phyloP scores from a whole-genome alignment of 2,113 vertebrate genomes.

The Poeciliopsis occidentalis region DNA sequence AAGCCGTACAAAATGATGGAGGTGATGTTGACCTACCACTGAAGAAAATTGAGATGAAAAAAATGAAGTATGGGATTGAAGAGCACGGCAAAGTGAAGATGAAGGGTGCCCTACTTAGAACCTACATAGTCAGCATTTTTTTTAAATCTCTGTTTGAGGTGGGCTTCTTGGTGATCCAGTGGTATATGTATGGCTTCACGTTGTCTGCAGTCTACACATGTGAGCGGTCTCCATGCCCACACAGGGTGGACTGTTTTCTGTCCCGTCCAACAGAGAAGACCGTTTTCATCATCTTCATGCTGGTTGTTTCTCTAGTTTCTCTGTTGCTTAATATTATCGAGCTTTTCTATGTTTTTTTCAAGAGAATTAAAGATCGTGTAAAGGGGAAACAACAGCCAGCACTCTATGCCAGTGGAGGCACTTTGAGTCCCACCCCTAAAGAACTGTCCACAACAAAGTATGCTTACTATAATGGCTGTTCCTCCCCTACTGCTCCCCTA shows the following conservation, averaged over 20 bases:
- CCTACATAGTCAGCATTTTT: constrained; percentile 96
- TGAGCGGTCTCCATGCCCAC: constrained; percentile 89
- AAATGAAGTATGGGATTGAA: too few relatives aligned
- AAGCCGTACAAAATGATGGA: constrained; percentile 88
- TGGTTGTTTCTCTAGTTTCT: constrained; percentile 95
- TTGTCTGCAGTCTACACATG: constrained; percentile 91
- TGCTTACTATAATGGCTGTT: too few relatives aligned
- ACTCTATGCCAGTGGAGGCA: constrained; percentile 77
- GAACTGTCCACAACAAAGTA: constrained; percentile 92
- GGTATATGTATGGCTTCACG: constrained; percentile 98
- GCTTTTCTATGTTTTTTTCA: constrained; percentile 96
- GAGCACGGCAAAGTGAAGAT: too few relatives aligned
- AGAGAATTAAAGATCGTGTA: constrained; percentile 93
- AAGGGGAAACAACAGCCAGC: constrained; percentile 82
- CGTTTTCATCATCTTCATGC: constrained; percentile 98
- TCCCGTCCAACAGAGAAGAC: constrained; percentile 97
- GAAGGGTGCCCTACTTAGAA: constrained; percentile 93
- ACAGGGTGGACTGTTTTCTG: constrained; percentile 96
- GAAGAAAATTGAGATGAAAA: too few relatives aligned
- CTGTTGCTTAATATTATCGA: constrained; percentile 92
- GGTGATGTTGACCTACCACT: too few relatives aligned
- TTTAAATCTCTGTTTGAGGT: constrained; percentile 97
- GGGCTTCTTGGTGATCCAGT: constrained; percentile 94
- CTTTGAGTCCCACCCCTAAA: constrained; percentile 87
- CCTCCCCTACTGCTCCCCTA: constrained; percentile 91